These are phyloP conservation scores for Spilogale gracilis DNA, from an alignment of 2,113 vertebrate species.

Conservation along the genomic window DNA sequence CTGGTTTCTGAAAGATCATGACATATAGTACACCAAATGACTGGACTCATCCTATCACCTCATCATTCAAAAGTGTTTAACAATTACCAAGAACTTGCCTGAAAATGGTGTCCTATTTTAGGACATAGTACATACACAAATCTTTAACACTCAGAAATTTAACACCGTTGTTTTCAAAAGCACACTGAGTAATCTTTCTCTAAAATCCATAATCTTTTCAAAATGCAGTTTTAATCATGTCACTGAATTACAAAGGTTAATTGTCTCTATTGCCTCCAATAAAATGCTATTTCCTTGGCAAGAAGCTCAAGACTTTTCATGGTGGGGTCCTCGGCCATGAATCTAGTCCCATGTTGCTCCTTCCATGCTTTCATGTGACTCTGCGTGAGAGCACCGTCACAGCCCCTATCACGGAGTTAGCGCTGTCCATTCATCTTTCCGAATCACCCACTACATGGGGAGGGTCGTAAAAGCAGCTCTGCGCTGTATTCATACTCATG, in stretches of 20 bases:
- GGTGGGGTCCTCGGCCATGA: neutral
- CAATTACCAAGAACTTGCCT: neutral
- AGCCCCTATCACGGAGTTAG: neutral
- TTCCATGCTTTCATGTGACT: fast-evolving
- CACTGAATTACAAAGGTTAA: neutral
- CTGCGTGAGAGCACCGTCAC: fast-evolving
- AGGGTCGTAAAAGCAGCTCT: neutral
- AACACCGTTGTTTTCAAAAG: neutral
- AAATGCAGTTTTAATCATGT: neutral
- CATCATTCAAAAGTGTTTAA: neutral
- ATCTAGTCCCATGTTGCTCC: neutral
- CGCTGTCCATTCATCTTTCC: neutral
- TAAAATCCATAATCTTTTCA: neutral
- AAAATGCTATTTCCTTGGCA: neutral
- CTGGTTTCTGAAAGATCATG: neutral
- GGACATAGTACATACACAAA: neutral
- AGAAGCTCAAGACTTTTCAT: neutral
- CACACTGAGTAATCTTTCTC: neutral
- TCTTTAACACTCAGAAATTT: neutral
- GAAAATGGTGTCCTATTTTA: neutral
- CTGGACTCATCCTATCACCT: neutral
- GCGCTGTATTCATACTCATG: fast-evolving
- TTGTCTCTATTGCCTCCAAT: neutral
- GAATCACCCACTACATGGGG: no score
- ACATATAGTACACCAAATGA: neutral